Percentiles rank a stretch among this genome's conserved stretches.
Conservation (phyloP, 2,797 vertebrate genomes). For the Tamandua tetradactyla region DNA sequence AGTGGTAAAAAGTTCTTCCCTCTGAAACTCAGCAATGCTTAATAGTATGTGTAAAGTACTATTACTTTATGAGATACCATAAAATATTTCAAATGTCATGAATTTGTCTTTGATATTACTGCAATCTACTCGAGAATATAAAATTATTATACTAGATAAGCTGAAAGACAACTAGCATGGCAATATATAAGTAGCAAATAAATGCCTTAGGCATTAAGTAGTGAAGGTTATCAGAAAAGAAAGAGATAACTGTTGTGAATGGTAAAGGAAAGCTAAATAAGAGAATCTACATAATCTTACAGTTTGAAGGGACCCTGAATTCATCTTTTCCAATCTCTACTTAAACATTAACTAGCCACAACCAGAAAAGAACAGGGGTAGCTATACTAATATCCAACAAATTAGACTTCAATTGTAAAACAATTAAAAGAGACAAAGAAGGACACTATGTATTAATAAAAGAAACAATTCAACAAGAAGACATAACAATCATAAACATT, state of each 20-base stretch:
- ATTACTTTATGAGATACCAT: slow-evolving; percentile 3
- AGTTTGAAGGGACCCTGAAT: neutral
- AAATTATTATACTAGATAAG: neutral
- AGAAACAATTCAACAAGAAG: too few relatives aligned
- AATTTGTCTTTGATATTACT: slow-evolving; percentile 35
- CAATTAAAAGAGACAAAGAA: too few relatives aligned
- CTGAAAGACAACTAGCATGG: neutral
- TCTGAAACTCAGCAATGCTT: neutral
- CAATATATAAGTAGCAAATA: slow-evolving; percentile 19
- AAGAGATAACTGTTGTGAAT: neutral
- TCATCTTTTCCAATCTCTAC: neutral
- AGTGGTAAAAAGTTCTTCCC: neutral
- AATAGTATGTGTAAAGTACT: neutral
- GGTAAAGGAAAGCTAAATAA: neutral
- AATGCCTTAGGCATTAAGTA: neutral
- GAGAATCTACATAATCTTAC: neutral
- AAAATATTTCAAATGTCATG: neutral
- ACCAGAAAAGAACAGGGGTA: too few relatives aligned
- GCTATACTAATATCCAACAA: too few relatives aligned
- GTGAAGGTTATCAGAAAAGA: neutral
- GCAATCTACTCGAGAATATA: neutral
- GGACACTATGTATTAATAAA: too few relatives aligned
- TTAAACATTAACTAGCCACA: neutral
- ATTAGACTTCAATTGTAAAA: too few relatives aligned
- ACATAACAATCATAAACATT: too few relatives aligned